phyloP scores from a whole-genome alignment of 2,113 vertebrate genomes.

The Helogale parvula region DNA sequence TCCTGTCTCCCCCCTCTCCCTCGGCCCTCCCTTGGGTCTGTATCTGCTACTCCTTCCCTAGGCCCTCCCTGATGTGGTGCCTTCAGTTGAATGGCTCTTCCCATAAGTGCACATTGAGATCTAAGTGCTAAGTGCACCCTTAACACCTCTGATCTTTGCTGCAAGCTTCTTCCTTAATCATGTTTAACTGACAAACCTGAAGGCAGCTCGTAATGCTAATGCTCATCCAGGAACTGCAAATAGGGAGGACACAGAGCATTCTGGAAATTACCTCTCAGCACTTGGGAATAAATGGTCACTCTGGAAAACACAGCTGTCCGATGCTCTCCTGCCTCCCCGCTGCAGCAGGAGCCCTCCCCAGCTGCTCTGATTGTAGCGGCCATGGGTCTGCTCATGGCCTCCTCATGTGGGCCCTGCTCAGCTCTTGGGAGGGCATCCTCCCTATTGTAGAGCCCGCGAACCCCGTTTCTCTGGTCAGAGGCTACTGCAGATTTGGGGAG shows the following conservation, averaged over 20 bases:
- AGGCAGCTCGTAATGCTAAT: slow-evolving; percentile 42
- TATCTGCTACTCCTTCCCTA: neutral
- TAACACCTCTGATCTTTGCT: slow-evolving; percentile 57
- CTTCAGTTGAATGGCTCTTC: neutral
- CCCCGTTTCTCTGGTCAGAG: neutral
- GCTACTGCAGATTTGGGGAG: neutral
- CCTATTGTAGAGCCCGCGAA: neutral
- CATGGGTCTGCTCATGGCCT: neutral
- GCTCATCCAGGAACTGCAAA: neutral
- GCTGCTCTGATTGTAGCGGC: neutral
- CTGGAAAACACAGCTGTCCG: neutral
- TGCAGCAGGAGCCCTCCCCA: neutral
- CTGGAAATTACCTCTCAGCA: slow-evolving; percentile 34
- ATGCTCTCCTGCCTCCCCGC: neutral
- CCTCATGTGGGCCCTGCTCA: neutral
- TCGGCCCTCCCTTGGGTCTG: too few species aligned
- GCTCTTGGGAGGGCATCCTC: neutral
- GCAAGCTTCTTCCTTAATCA: slow-evolving; percentile 54
- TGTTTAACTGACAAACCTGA: slow-evolving; percentile 52
- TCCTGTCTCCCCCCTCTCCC: too few species aligned
- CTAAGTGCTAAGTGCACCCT: slow-evolving; percentile 52
- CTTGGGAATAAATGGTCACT: slow-evolving; percentile 38
- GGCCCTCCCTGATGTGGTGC: neutral
- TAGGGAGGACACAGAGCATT: neutral
- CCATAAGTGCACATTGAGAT: slow-evolving; percentile 17